phyloP scores from a whole-genome alignment of 2,797 vertebrate genomes.

The Paratrypauchen microcephalus region DNA sequence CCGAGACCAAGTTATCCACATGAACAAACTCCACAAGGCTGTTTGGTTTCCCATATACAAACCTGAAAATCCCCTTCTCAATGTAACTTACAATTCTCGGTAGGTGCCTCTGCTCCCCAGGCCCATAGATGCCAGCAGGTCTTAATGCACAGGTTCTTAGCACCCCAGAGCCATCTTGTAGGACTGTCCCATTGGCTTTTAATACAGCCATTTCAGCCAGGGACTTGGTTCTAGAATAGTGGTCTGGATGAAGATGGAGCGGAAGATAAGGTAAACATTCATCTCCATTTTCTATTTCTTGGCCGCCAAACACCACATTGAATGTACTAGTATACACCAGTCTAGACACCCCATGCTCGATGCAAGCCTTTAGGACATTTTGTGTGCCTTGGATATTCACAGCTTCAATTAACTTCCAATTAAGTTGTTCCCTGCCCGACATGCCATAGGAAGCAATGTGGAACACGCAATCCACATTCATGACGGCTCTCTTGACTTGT shows the following conservation, averaged over 20 bases:
- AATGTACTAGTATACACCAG: constrained; percentile 95
- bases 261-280: constrained; percentile 93
- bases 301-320: constrained; percentile 93
- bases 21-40: constrained; percentile 95
- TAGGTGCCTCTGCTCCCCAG: constrained; percentile 91
- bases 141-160: constrained; percentile 88
- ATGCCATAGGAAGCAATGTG: constrained; percentile 94
- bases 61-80: constrained; percentile 87
- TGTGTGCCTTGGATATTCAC: constrained; percentile 89
- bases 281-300: constrained; percentile 88
- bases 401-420: constrained; percentile 81
- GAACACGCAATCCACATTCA: constrained; percentile 84
- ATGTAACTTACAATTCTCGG: constrained; percentile 89
- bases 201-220: constrained; percentile 91
- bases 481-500: constrained; percentile 78
- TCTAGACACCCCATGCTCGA: constrained; percentile 72
- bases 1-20: constrained; percentile 89
- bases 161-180: constrained; percentile 58
- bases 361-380: constrained; percentile 84
- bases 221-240: constrained; percentile 95
- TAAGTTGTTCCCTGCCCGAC: constrained; percentile 93
- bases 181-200: constrained; percentile 75
- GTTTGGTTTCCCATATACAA: constrained; percentile 84
- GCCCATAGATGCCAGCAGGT: constrained; percentile 93
- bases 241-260: constrained; percentile 89